Base-by-base conservation (phyloP, 1,140 invertebrate species). In the Diprion similis region DNA sequence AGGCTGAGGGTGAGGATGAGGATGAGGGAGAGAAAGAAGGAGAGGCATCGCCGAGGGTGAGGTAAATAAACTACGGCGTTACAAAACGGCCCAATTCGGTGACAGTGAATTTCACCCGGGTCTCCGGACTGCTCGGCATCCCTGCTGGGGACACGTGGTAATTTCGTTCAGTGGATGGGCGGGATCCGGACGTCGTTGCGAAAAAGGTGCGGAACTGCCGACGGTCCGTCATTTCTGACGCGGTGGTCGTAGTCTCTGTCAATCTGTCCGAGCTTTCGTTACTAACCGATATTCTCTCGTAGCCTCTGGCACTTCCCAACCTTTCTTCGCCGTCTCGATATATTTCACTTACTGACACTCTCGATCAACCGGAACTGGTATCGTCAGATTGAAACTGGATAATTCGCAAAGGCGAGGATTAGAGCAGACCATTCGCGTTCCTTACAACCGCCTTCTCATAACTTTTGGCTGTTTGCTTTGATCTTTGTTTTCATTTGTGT, bases 1-100 rank as follows among this genome's bases (percentile, higher is more conserved):
- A 17, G 51, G 51, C 4, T 9, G 51, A 59, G 51, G 3, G 24
- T 6, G 24, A 17, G 51, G 51, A 9, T 9, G 51, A 59, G 51
- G 3, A 6, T 6, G 24, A 59, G 51, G 51, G 24, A 37, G 24
- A 37, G 24, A 37, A 37, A 37, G 24, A 37, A 37, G 24, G n/a
- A 13, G 51, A 59, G 51, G 11, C 51, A 37, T 59, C 51, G 11
- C 51, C 51, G n/a, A 59, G 51, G 51, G 9, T 59, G n/a, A 59
- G n/a, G 51, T 59, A 59, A 59, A 59, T 59, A 59, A 59, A 59
- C 51, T 59, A 59, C n/a, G 51, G n/a, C 51, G 51, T 59, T 59
- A 59, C 51, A 59, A 11, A 59, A 59, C n/a, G 51, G 51, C n/a
- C 51, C 51, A 13, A 59, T 59, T 59, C 51, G n/a, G 51, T 59